phyloP scores from a whole-genome alignment of 2,888 invertebrate species.

The Rosalia funebris region DNA sequence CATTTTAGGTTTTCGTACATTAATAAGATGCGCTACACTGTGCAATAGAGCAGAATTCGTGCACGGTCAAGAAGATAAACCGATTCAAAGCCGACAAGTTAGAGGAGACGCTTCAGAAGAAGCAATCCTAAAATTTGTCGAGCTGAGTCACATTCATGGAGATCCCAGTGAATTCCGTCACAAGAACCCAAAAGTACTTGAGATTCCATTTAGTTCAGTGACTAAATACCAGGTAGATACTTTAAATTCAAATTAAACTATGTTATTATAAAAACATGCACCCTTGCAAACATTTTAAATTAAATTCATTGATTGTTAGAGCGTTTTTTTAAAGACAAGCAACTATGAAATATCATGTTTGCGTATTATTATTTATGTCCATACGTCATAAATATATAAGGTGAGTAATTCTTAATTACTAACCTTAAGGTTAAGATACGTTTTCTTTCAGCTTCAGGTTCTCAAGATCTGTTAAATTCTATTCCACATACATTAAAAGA shows the following conservation, averaged over 20 bases:
- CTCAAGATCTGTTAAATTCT: too few species aligned
- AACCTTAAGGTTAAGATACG: too few species aligned
- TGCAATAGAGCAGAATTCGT: slow-evolving; percentile 79
- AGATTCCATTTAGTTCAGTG: slow-evolving; percentile 76
- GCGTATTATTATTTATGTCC: too few species aligned
- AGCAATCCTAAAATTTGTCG: slow-evolving; percentile 75
- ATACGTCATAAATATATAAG: too few species aligned
- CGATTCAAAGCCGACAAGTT: slow-evolving; percentile 68
- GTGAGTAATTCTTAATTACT: too few species aligned
- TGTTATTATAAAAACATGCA: slow-evolving; percentile 3
- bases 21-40: slow-evolving; percentile 69
- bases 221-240: slow-evolving; percentile 72
- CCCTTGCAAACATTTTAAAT: not conserved
- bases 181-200: slow-evolving; percentile 68
- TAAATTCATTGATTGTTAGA: too few species aligned
- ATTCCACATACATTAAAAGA: too few species aligned
- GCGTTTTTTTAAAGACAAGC: slow-evolving; percentile 1
- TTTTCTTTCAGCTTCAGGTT: too few species aligned
- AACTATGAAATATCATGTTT: too few species aligned
- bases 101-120: slow-evolving; percentile 78
- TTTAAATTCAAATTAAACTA: too few species aligned
- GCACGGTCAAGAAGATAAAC: slow-evolving; percentile 54
- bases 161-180: slow-evolving; percentile 58
- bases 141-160: slow-evolving; percentile 64
- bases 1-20: slow-evolving; percentile 49